phyloP scores from a whole-genome alignment of 2,797 vertebrate species.

The Parotocinclus haroldoi region DNA sequence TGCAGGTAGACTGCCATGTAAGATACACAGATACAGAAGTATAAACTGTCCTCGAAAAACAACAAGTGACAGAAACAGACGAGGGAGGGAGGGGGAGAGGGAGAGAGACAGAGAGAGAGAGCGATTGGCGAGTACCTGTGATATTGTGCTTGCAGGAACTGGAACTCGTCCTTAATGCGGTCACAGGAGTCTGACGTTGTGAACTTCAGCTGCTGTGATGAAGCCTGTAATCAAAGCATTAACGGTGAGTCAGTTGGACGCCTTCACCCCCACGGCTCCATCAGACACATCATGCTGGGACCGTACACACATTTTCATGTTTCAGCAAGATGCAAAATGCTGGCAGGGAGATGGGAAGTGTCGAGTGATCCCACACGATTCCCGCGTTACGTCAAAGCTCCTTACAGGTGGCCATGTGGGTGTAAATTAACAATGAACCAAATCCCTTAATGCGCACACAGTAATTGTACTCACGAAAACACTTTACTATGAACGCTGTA shows the following conservation, averaged over 20 bases:
- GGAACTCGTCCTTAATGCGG: conserved; percentile 98
- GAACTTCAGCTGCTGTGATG: conserved; percentile 95
- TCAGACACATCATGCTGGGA: neutral
- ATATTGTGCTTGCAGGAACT: conserved; percentile 97
- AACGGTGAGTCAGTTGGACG: conserved; percentile 27
- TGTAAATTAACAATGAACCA: no score
- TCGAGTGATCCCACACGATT: no score
- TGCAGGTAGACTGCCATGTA: no score
- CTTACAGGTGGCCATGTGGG: no score
- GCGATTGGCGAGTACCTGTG: conserved; percentile 77
- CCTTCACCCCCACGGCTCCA: conserved; percentile 40
- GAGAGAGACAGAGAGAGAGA: neutral
- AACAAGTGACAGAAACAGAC: neutral
- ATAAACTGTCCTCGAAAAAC: no score
- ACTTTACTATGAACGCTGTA: no score
- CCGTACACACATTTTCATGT: neutral
- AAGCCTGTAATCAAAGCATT: conserved; percentile 72
- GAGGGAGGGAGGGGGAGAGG: neutral
- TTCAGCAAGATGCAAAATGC: no score
- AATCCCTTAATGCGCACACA: no score
- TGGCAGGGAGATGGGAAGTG: no score
- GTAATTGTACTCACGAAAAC: no score
- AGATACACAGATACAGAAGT: no score
- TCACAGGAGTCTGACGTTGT: conserved; percentile 97
- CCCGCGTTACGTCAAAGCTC: no score